phyloP scores from a whole-genome alignment of 2,113 vertebrate genomes.

The Odontesthes bonariensis region DNA sequence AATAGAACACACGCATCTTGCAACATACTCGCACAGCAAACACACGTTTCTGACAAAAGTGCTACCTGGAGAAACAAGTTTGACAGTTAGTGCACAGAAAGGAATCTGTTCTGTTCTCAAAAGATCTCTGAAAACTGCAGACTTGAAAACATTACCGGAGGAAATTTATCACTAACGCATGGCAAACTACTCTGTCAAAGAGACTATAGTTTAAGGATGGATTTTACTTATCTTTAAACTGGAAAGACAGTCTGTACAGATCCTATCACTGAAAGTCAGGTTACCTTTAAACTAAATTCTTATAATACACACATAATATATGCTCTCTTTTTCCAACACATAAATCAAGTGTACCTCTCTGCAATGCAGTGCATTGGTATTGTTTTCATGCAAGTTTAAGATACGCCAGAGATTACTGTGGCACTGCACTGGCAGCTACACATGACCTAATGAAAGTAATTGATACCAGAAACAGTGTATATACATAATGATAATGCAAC shows the following conservation, averaged over 20 bases:
- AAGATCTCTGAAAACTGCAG: background rate
- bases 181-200: background rate
- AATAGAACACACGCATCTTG: conserved; percentile 8
- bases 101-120: background rate
- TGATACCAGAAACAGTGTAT: background rate
- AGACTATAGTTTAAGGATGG: background rate
- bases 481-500: background rate
- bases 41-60: conserved; percentile 24
- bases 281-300: background rate
- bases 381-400: background rate
- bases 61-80: conserved; percentile 25
- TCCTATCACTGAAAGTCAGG: background rate
- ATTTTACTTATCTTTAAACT: too few species aligned
- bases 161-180: background rate
- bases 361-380: background rate
- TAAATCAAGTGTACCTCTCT: background rate
- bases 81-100: conserved; percentile 6
- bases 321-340: background rate
- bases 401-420: background rate
- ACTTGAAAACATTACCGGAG: background rate
- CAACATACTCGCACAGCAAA: conserved; percentile 4
- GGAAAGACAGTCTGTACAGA: too few species aligned
- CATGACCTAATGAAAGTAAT: background rate
- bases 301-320: background rate
- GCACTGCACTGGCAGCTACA: background rate